These are phyloP conservation scores for Loris lydekkerianus DNA, from an alignment of 2,797 vertebrate genomes.

Conservation along the genomic window DNA sequence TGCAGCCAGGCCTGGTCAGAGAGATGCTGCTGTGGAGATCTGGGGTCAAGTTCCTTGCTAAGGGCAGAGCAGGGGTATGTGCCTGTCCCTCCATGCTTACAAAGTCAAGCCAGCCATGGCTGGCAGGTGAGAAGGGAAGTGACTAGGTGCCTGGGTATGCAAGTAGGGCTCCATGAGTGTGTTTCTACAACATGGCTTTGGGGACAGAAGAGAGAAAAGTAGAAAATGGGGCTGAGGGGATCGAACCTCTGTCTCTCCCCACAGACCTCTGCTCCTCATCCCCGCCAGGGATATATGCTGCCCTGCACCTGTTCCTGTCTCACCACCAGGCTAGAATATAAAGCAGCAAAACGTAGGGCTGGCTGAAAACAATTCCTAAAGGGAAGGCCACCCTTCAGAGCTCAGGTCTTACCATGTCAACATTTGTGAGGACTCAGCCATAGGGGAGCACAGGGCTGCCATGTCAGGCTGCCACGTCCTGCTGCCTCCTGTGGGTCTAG, in stretches of 20 bases:
- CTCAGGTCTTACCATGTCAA: background rate
- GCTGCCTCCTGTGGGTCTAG: background rate
- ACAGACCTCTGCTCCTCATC: background rate
- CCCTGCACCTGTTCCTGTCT: background rate
- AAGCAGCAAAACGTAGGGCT: background rate
- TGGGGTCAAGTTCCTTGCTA: background rate
- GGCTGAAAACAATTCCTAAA: background rate
- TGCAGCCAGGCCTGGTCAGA: background rate
- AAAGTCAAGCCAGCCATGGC: background rate
- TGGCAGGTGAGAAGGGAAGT: background rate
- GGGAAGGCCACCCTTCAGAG: background rate
- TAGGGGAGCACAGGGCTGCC: background rate
- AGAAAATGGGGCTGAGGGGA: rapidly evolving
- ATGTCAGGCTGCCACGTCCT: no score
- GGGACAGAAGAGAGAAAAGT: background rate
- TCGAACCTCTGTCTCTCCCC: background rate
- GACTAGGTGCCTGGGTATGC: rapidly evolving
- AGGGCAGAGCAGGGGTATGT: background rate
- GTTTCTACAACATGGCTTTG: background rate
- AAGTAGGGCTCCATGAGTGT: no score
- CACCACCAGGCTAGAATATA: background rate
- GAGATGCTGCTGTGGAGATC: background rate
- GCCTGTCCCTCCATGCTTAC: background rate
- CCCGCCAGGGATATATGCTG: no score
- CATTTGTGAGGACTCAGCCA: background rate